Percentiles rank a stretch among this genome's conserved stretches.
Conservation (phyloP, 2,888 invertebrate species). For the Anorthoa munda region DNA sequence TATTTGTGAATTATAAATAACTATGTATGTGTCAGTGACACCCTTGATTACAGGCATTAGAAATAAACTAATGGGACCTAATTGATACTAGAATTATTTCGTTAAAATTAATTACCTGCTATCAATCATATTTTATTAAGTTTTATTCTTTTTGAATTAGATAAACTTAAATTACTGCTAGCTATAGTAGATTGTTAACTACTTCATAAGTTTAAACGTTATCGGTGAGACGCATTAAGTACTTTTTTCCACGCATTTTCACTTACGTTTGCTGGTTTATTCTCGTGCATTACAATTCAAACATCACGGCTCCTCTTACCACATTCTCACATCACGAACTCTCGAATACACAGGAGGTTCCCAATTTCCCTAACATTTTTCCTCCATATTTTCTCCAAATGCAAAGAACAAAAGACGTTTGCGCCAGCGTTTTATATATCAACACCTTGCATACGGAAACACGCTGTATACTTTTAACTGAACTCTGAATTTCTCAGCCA, state of each 20-base stretch:
- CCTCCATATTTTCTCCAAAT: slow-evolving; percentile 59
- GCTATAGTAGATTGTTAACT: not conserved
- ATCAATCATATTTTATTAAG: too few species aligned
- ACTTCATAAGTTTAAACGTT: too few species aligned
- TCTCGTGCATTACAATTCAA: slow-evolving; percentile 64
- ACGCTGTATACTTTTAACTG: slow-evolving; percentile 56
- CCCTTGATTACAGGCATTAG: not conserved
- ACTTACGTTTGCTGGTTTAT: slow-evolving; percentile 3
- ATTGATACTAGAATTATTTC: not conserved
- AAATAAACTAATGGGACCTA: not conserved
- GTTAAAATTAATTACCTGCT: not conserved
- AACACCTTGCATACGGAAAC: slow-evolving; percentile 62
- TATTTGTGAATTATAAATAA: too few species aligned
- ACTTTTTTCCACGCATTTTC: not conserved
- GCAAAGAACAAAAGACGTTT: slow-evolving; percentile 65
- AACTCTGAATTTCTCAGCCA: slow-evolving; percentile 64
- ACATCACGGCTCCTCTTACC: slow-evolving; percentile 53
- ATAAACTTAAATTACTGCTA: too few species aligned
- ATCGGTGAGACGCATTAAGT: not conserved
- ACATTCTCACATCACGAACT: slow-evolving; percentile 60
- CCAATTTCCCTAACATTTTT: slow-evolving; percentile 60
- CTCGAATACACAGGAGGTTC: slow-evolving; percentile 54
- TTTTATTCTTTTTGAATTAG: not conserved
- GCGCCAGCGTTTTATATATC: slow-evolving; percentile 56
- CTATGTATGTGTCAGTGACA: too few species aligned